phyloP scores from a whole-genome alignment of 92 coral and sea anemone genomes.

The Montipora capitata region DNA sequence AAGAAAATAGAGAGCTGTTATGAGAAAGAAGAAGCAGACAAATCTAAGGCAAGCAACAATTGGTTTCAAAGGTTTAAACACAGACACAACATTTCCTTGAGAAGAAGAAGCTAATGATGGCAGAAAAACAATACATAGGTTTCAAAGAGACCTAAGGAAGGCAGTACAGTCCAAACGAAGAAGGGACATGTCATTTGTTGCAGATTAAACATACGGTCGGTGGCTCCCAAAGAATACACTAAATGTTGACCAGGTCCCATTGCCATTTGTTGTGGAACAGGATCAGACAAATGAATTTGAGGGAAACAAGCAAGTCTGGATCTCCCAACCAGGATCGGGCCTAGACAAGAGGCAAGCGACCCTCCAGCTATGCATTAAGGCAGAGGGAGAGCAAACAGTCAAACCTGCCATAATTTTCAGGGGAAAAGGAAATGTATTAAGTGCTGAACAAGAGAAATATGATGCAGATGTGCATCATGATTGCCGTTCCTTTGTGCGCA shows the following conservation, averaged over 20 bases:
- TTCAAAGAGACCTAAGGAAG: constrained; percentile 39
- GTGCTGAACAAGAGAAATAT: no score
- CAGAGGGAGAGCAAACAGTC: no score
- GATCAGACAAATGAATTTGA: constrained; percentile 36
- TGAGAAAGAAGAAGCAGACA: constrained; percentile 47
- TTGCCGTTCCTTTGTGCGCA: no score
- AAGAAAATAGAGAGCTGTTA: constrained; percentile 60
- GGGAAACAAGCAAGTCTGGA: constrained; percentile 30
- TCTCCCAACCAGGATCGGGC: not conserved
- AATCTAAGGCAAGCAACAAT: not conserved
- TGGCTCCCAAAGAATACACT: not conserved
- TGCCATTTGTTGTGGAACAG: constrained; percentile 24
- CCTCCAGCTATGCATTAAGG: no score
- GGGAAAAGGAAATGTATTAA: no score
- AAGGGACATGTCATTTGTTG: not conserved
- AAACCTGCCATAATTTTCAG: no score
- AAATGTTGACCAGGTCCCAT: not conserved
- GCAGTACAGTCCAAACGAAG: not conserved
- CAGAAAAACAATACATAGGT: constrained; percentile 59
- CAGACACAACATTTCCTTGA: constrained; percentile 51
- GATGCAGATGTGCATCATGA: no score
- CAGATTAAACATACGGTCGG: not conserved
- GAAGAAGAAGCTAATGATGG: constrained; percentile 70
- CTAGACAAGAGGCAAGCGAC: not conserved
- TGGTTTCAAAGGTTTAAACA: constrained; percentile 26